Evolutionary conservation across 2,888 invertebrate genomes (phyloP), one percentile per base, ranked within the genome.

Genomic region (Volucella inanis): DNA sequence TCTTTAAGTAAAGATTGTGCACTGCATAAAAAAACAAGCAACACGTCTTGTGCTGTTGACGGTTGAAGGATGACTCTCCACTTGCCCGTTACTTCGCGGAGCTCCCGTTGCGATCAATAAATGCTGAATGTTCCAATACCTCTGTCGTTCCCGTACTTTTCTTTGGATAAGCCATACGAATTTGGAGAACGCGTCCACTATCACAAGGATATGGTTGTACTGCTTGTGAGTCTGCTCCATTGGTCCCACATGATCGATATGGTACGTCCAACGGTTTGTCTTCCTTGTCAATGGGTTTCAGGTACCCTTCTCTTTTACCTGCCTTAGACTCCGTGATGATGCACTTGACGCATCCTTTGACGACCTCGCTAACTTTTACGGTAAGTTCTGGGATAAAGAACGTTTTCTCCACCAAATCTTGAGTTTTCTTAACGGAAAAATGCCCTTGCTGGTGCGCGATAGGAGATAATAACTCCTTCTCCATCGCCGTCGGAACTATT

Each of bases 161-260:
- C 0, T 87, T 88, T 0, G 90, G 90, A 64, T 88, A 91, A 90
- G 22, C 90, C 91, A 91, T 0, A 88, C 87, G 87, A 90, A 90
- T 55, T 90, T 91, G 0, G 89, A 89, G 54, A 90, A 91, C 0
- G 72, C 89, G 85, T 90, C 90, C 0, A 90, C 74, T 0, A 90
- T 67, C 0, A 89, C 89, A 0, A 91, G 87, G 0, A 91, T 88
- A 54, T 91, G 87, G 50, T 89, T 89, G 49, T 90, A 90, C 14
- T 83, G 67, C 72, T 90, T 90, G 1, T 82, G 87, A 0, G 89
- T 90, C 6, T 80, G 79, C 0, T 87, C 76, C 67, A 90, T 43
- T 1, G 90, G 90, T 6, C 90, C 90, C 1, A 91, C 38, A 52
- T 91, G 90, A 54, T 91, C 90, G 11, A 89, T 59, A 55, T 91